Base-by-base conservation (phyloP, 92 coral and sea anemone species). In the Parazoanthus atlanticus region DNA sequence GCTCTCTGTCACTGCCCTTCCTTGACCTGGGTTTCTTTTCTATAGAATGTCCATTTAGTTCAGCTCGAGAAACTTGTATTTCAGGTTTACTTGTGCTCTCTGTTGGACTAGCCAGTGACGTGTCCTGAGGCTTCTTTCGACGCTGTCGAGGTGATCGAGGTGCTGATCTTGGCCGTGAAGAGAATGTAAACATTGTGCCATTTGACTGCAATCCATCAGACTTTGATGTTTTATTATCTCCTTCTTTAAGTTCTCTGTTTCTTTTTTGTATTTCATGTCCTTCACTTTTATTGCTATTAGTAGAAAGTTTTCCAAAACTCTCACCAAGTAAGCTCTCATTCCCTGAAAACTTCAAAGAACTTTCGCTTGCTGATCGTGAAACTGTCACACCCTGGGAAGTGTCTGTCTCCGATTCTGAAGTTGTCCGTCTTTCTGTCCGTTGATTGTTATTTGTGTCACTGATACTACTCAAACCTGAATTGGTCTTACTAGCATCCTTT, bases 131-230 rank as follows among this genome's bases (percentile, higher is more conserved):
- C 61, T 90, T 93, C 32, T 88, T 87, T 69, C 89, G 89, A 8
- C 99, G 93, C 41, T 90, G 92, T 38, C 98, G 91, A 33, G 98
- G 98, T 2, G 98, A 95, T 79, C 99, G 92, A 17, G 98, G 99
- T 17, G 98, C 98, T 38, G 98, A 95, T 77, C 99, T 93, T 69
- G 99, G 99, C 85, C 86, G 91, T 38, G 99, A 97, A 3, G 97
- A 94, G 78, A 97, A 97, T 32, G 99, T 97, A 84, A 97, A 97
- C 90, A 97, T 94, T 32, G 94, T 40, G 41, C 79, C 86, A 58
- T 85, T 89, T 41, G 95, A 80, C 65, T 78, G 85, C 11, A 16
- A 47, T 52, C 80, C 89, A 65, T 93, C 89, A 38, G 81, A 36
- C 52, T 88, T 88, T 65, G 84, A 82, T 15, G 54, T 66, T 0